Evolutionary conservation across 2,113 vertebrate genomes (phyloP).

Genomic region (Nerophis lumbriciformis): DNA sequence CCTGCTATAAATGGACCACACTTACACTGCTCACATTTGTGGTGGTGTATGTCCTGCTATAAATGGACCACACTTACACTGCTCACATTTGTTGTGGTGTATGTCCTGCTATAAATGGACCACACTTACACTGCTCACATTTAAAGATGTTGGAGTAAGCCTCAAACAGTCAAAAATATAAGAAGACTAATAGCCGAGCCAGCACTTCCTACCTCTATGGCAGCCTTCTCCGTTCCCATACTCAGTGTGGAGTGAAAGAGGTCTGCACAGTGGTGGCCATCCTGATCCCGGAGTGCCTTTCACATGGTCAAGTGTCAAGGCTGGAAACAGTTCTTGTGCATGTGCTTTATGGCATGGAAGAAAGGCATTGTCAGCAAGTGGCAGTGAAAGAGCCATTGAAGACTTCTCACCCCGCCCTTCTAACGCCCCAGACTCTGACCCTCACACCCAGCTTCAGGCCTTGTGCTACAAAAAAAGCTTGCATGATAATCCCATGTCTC

Average conservation of each 20-base stretch:
- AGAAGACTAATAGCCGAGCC: neutral
- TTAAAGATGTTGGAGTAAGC: conserved; percentile 1
- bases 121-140: neutral
- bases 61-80: too few relatives aligned
- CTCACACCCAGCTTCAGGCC: conserved; percentile 38
- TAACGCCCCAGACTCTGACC: conserved; percentile 34
- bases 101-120: too few relatives aligned
- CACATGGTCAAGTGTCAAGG: conserved; percentile 69
- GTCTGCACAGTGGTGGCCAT: conserved; percentile 58
- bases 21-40: too few relatives aligned
- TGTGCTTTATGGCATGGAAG: conserved; percentile 72
- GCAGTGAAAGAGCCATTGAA: conserved; percentile 65
- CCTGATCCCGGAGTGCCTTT: conserved; percentile 65
- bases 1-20: too few relatives aligned
- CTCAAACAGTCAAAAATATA: neutral
- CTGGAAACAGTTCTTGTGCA: conserved; percentile 63
- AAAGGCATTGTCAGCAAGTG: conserved; percentile 67
- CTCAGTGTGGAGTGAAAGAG: conserved; percentile 66
- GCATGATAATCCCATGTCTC: conserved; percentile 8
- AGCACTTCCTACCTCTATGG: conserved; percentile 61
- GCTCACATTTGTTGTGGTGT: too few relatives aligned
- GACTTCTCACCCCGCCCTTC: conserved; percentile 39
- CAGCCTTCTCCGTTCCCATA: conserved; percentile 49
- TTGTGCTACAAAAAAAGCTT: conserved; percentile 36
- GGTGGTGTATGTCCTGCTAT: too few relatives aligned